A percentile compares a stretch with the other conserved stretches of the same genome.
These are phyloP conservation scores for Harpalus rubripes DNA, from an alignment of 2,888 invertebrate species.

Conservation along the genomic window DNA sequence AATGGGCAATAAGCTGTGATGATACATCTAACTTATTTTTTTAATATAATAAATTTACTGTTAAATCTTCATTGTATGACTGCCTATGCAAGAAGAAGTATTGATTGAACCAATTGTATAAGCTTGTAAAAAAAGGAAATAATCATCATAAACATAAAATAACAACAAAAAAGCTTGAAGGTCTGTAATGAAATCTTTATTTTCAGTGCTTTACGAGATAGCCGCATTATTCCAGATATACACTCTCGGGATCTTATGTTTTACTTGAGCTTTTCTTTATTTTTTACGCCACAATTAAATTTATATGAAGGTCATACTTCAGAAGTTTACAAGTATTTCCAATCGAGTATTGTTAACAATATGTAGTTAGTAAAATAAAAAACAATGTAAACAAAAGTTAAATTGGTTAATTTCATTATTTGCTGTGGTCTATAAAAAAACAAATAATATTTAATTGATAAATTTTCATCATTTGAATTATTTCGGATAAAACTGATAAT, in stretches of 20 bases:
- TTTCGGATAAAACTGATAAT: too few relatives aligned
- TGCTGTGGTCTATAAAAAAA: too few relatives aligned
- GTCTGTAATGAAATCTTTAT: slow-evolving; percentile 15
- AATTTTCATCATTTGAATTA: too few relatives aligned
- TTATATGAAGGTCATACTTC: neutral
- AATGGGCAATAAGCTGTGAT: neutral
- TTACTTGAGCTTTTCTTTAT: neutral
- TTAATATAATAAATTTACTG: neutral
- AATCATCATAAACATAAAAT: slow-evolving; percentile 43
- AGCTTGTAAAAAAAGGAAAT: slow-evolving; percentile 5
- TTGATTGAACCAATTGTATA: neutral
- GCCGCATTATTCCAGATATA: neutral
- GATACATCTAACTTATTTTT: neutral
- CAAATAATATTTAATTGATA: too few relatives aligned
- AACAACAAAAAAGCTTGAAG: slow-evolving; percentile 20
- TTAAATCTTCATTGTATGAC: neutral
- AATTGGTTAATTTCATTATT: too few relatives aligned
- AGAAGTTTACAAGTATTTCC: too few relatives aligned
- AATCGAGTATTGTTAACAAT: too few relatives aligned
- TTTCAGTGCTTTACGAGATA: slow-evolving; percentile 9
- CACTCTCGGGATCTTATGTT: neutral
- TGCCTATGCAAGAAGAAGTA: neutral
- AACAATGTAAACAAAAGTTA: too few relatives aligned
- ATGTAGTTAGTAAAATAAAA: too few relatives aligned
- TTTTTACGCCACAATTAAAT: slow-evolving; percentile 14